Conservation (phyloP, 2,888 invertebrate species). For the Argyresthia goedartella region DNA sequence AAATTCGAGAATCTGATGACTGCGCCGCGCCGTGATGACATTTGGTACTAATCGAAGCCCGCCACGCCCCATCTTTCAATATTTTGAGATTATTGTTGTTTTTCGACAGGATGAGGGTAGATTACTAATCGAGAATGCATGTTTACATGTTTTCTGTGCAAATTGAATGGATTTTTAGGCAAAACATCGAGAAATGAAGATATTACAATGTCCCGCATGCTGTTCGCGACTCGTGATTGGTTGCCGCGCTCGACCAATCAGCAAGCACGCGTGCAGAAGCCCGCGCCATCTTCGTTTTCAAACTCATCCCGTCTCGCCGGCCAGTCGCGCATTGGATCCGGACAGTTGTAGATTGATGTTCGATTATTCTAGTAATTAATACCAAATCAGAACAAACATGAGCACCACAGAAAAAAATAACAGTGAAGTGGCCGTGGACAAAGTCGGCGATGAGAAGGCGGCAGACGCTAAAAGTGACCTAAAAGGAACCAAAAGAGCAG, state of each 20-base stretch:
- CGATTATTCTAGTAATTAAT: slow-evolving; percentile 48
- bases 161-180: too few species aligned
- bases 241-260: slow-evolving; percentile 48
- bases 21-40: slow-evolving; percentile 29
- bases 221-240: slow-evolving; percentile 30
- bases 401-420: slow-evolving; percentile 83
- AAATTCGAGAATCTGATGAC: slow-evolving; percentile 9
- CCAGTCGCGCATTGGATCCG: slow-evolving; percentile 78
- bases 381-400: slow-evolving; percentile 63
- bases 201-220: slow-evolving; percentile 33
- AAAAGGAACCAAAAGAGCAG: slow-evolving; percentile 90
- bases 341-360: slow-evolving; percentile 66
- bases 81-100: too few species aligned
- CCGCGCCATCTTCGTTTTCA: slow-evolving; percentile 89
- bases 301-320: slow-evolving; percentile 77
- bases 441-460: slow-evolving; percentile 83
- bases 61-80: neutral
- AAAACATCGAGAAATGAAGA: neutral
- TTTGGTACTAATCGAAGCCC: slow-evolving; percentile 28
- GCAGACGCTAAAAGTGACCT: slow-evolving; percentile 83
- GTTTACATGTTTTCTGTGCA: too few species aligned
- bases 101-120: neutral
- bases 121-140: too few species aligned
- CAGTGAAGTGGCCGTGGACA: slow-evolving; percentile 87
- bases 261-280: slow-evolving; percentile 44